phyloP scores from a whole-genome alignment of 2,113 vertebrate genomes.

The Orthochromis malagaraziensis region DNA sequence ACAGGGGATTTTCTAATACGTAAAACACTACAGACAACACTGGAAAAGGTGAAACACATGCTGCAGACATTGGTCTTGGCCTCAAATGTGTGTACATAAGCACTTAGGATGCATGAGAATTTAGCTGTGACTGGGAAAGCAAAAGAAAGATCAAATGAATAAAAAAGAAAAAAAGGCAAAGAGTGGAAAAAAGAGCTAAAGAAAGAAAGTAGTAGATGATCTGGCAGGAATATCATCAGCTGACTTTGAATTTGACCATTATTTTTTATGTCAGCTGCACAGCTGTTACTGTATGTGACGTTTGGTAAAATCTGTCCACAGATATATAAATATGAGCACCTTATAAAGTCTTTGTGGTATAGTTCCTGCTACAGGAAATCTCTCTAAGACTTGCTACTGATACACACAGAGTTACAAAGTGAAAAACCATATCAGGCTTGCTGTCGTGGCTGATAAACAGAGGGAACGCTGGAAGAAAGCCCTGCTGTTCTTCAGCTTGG shows the following conservation, averaged over 20 bases:
- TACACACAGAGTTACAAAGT: not conserved
- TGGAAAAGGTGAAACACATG: not conserved
- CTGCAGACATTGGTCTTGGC: not conserved
- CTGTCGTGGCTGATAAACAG: not conserved
- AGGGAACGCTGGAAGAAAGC: conserved; percentile 3
- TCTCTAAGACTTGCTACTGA: not conserved
- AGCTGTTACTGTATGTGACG: not conserved
- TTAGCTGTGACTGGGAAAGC: not conserved
- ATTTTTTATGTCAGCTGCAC: not conserved
- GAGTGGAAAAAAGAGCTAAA: not conserved
- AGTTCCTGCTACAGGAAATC: not conserved
- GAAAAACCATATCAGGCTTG: not conserved
- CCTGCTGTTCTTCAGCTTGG: conserved; percentile 20
- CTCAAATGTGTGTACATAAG: not conserved
- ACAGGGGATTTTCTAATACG: not conserved
- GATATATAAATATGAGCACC: not conserved
- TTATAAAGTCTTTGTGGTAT: not conserved
- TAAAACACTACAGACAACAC: not conserved
- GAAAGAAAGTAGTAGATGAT: not conserved
- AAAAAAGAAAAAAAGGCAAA: not conserved
- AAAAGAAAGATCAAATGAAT: not conserved
- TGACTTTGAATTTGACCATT: not conserved
- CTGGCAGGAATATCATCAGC: not conserved
- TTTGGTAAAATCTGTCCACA: not conserved
- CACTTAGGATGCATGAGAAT: not conserved